Conservation (phyloP, 2,797 vertebrate genomes). For the Pangasius macronema region DNA sequence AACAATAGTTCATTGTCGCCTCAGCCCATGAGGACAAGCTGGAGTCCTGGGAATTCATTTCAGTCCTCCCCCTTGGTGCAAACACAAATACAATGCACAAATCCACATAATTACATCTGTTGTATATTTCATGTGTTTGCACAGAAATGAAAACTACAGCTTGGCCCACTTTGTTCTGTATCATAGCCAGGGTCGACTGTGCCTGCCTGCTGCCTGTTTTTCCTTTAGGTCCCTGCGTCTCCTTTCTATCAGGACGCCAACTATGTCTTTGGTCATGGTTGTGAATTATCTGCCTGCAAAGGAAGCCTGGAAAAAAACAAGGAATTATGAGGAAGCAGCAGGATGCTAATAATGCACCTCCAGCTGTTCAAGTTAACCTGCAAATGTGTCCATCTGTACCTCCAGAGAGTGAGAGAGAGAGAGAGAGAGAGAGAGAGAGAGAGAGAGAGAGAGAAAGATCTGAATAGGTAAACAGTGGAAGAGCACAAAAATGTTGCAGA, state of each 20-base stretch:
- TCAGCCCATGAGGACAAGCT: slow-evolving; percentile 58
- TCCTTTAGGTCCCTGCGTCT: slow-evolving; percentile 15
- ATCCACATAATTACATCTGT: slow-evolving; percentile 25
- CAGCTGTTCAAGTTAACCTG: slow-evolving; percentile 99
- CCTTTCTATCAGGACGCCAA: slow-evolving; percentile 65
- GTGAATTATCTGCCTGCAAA: slow-evolving; percentile 85
- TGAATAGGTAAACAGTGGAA: slow-evolving; percentile 28
- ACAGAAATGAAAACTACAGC: slow-evolving; percentile 26
- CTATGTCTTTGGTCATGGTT: slow-evolving; percentile 80
- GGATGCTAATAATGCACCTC: slow-evolving; percentile 99
- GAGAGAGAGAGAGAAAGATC: slow-evolving; percentile 25
- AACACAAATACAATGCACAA: slow-evolving; percentile 35
- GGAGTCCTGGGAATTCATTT: slow-evolving; percentile 65
- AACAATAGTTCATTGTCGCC: slow-evolving; percentile 66
- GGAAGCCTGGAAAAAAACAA: slow-evolving; percentile 71
- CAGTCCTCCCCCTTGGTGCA: neutral
- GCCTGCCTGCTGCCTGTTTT: slow-evolving; percentile 14
- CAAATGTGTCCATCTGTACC: slow-evolving; percentile 99
- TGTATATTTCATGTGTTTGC: slow-evolving; percentile 24
- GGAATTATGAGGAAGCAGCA: slow-evolving; percentile 98
- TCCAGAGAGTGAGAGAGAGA: slow-evolving; percentile 58
- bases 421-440: slow-evolving; percentile 65
- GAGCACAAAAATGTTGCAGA: slow-evolving; percentile 35
- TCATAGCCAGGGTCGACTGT: neutral
- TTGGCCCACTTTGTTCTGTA: slow-evolving; percentile 5